phyloP scores from a whole-genome alignment of 1,140 invertebrate species.

The Brachionus manjavacas region DNA sequence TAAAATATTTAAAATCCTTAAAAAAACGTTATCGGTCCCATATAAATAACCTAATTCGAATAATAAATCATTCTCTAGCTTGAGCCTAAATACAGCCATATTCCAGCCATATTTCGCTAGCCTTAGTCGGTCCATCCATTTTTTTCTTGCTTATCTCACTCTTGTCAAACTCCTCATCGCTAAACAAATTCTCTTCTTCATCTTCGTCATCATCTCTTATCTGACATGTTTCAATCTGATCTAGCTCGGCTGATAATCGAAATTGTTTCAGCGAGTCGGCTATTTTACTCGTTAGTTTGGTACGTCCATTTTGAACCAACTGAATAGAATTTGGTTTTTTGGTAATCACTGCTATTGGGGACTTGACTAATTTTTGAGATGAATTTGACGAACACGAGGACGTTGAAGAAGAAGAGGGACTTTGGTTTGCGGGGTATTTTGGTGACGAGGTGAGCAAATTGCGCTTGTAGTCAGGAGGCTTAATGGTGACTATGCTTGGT shows the following conservation, averaged over 20 bases:
- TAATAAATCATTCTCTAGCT: background rate
- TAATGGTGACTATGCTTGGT: constrained; percentile 17
- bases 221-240: background rate
- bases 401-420: background rate
- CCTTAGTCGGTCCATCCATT: background rate
- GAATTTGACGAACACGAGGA: constrained; percentile 14
- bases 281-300: background rate
- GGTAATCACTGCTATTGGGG: constrained; percentile 15
- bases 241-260: background rate
- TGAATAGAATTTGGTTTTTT: constrained; percentile 37
- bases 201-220: constrained; percentile 7
- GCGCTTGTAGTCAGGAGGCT: constrained; percentile 7
- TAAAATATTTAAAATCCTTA: background rate
- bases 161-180: background rate
- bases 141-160: background rate
- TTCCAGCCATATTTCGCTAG: constrained; percentile 22
- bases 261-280: constrained; percentile 21
- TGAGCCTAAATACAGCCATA: constrained; percentile 28
- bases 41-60: background rate
- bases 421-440: background rate
- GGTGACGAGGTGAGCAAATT: background rate
- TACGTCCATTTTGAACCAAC: background rate
- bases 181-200: constrained; percentile 21
- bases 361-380: constrained; percentile 14
- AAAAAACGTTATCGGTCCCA: background rate